Percentiles rank a stretch among this genome's conserved stretches.
Conservation (phyloP, 2,888 invertebrate genomes). For the Scrobipalpa atriplicella region DNA sequence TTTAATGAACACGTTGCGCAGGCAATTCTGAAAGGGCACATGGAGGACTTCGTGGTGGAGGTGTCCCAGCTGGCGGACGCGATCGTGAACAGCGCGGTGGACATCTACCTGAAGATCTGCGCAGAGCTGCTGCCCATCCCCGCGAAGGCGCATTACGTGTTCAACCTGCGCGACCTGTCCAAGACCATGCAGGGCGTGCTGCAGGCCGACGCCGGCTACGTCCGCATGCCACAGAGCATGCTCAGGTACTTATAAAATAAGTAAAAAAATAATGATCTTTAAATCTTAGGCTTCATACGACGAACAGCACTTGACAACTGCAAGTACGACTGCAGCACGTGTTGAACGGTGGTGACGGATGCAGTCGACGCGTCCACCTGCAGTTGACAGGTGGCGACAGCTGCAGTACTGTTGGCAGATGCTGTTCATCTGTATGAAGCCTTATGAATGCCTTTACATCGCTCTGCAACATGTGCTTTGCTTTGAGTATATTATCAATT, state of each 20-base stretch:
- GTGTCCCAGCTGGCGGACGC: slow-evolving; percentile 86
- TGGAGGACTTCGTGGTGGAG: slow-evolving; percentile 88
- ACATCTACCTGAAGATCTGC: slow-evolving; percentile 91
- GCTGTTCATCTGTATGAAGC: too few relatives aligned
- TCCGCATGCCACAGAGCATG: slow-evolving; percentile 86
- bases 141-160: slow-evolving; percentile 95
- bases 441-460: too few relatives aligned
- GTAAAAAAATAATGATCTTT: too few relatives aligned
- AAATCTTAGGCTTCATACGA: too few relatives aligned
- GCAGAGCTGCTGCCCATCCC: slow-evolving; percentile 94
- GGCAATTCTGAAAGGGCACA: slow-evolving; percentile 89
- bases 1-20: slow-evolving; percentile 51
- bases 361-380: too few relatives aligned
- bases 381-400: too few relatives aligned
- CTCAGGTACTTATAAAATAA: slow-evolving; percentile 72
- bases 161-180: slow-evolving; percentile 95
- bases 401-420: too few relatives aligned
- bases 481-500: too few relatives aligned
- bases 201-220: slow-evolving; percentile 89
- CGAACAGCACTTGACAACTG: too few relatives aligned
- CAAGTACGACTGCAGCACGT: too few relatives aligned
- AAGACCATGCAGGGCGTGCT: slow-evolving; percentile 95
- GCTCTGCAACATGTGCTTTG: too few relatives aligned
- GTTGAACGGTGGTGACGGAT: too few relatives aligned
- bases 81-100: slow-evolving; percentile 92